Evolutionary conservation across 2,113 vertebrate species (phyloP).

Genomic region (Engystomops pustulosus): DNA sequence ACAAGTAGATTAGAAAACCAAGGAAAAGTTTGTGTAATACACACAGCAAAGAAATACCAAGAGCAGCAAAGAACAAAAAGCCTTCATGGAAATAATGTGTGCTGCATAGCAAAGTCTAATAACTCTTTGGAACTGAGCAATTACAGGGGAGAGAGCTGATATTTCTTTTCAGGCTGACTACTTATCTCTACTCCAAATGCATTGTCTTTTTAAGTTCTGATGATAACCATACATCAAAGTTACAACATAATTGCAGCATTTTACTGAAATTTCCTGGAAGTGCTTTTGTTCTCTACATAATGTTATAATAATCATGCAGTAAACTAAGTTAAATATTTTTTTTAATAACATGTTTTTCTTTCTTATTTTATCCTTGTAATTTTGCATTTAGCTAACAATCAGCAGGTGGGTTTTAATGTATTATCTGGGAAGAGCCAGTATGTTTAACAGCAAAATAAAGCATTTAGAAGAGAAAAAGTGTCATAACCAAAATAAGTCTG

Average conservation of each 20-base stretch:
- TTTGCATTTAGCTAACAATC: conserved; percentile 35
- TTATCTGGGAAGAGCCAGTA: conserved; percentile 34
- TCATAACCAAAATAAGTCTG: not conserved
- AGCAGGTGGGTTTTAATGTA: conserved; percentile 40
- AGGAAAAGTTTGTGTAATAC: conserved; percentile 39
- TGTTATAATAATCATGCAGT: conserved; percentile 57
- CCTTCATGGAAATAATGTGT: conserved; percentile 53
- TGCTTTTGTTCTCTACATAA: conserved; percentile 58
- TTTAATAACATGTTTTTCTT: conserved; percentile 58
- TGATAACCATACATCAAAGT: conserved; percentile 61
- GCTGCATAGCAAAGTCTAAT: conserved; percentile 53
- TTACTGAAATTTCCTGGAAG: conserved; percentile 58
- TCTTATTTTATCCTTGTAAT: conserved; percentile 41
- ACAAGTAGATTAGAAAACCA: conserved; percentile 29
- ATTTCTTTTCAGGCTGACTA: conserved; percentile 59
- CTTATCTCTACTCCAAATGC: conserved; percentile 60
- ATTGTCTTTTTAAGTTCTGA: conserved; percentile 60
- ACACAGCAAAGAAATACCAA: not conserved
- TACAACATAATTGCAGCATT: conserved; percentile 60
- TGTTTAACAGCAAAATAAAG: not conserved
- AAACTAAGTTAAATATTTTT: conserved; percentile 56
- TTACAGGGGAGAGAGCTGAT: conserved; percentile 58
- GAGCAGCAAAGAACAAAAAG: conserved; percentile 22
- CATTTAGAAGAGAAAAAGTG: not conserved
- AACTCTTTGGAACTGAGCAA: conserved; percentile 57